Base-by-base conservation (phyloP, 2,888 invertebrate genomes). In the Eupithecia exiguata region DNA sequence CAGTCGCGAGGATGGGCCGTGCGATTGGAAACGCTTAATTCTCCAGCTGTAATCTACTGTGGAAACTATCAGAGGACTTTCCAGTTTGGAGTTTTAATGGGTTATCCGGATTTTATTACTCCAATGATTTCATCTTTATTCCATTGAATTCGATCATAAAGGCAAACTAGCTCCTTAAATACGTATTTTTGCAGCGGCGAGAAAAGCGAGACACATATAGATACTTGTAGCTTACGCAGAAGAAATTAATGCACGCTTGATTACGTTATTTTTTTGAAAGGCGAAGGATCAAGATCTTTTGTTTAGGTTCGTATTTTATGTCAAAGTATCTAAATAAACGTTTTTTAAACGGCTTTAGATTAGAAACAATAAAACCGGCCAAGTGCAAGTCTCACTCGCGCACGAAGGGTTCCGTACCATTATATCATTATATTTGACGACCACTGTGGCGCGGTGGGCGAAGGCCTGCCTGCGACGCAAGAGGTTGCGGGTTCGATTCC, bases 1-100 rank as follows among this genome's bases (percentile, higher is more conserved):
- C 79, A 91, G 91, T 89, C 88, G 86, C 80, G 82, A 83, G 85
- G 85, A 86, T 87, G 85, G 83, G 80, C 81, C 83, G 84, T 81
- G 78, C 83, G 83, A 86, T 85, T 87, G 85, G 87, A 84, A 85
- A 77, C 74, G 74, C 65, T 71, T 43, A 72, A 62, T 62, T 71
- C 36, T 58, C 68, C 16, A 46, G 36, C 53, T 43, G 53, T 12
- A 68, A 30, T 72, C 68, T 72, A 62, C 65, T 46, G 58, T 66
- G 7, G 35, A 65, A 58, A 62, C 62, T 62, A 62, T 30, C 35
- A 62, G 30, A 5, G 25, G 58, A 14, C 58, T 25, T 62, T 18
- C 35, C 9, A 62, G 18, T 62, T 61, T 18, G 18, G 62, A 10
- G 1, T n/a, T 38, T 65, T 16, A 62, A 58, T 10, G 25, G 14